These are phyloP conservation scores for Macrochelys suwanniensis DNA, from an alignment of 2,797 vertebrate species.

Conservation along the genomic window DNA sequence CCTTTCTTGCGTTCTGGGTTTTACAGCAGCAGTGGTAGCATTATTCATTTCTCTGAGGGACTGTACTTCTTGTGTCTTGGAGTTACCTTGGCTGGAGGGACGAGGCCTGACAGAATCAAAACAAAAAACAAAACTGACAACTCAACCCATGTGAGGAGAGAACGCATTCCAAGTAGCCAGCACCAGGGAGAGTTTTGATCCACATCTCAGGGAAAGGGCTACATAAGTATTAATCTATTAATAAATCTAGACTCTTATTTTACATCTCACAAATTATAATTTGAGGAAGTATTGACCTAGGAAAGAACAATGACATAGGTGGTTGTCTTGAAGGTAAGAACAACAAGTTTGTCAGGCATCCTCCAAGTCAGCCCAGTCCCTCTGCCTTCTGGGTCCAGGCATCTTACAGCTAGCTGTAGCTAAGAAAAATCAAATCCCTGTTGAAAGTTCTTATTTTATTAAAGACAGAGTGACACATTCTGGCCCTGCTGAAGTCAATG, in stretches of 20 bases:
- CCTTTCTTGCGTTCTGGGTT: too few relatives aligned
- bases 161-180: too few relatives aligned
- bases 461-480: too few relatives aligned
- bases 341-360: conserved; percentile 39
- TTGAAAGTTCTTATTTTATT: not conserved
- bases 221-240: not conserved
- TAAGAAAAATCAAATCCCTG: not conserved
- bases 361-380: conserved; percentile 30
- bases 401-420: conserved; percentile 18
- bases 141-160: too few relatives aligned
- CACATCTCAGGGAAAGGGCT: too few relatives aligned
- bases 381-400: conserved; percentile 47
- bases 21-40: too few relatives aligned
- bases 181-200: too few relatives aligned
- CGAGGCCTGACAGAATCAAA: too few relatives aligned
- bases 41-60: too few relatives aligned
- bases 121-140: too few relatives aligned
- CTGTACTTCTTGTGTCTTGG: too few relatives aligned
- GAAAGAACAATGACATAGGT: not conserved
- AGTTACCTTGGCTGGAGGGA: too few relatives aligned
- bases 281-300: not conserved
- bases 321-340: not conserved
- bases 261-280: not conserved
- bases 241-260: not conserved
- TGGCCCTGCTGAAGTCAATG: not conserved